Evolutionary conservation across 2,113 vertebrate species (phyloP).

Genomic region (Trematocara unimaculatum): DNA sequence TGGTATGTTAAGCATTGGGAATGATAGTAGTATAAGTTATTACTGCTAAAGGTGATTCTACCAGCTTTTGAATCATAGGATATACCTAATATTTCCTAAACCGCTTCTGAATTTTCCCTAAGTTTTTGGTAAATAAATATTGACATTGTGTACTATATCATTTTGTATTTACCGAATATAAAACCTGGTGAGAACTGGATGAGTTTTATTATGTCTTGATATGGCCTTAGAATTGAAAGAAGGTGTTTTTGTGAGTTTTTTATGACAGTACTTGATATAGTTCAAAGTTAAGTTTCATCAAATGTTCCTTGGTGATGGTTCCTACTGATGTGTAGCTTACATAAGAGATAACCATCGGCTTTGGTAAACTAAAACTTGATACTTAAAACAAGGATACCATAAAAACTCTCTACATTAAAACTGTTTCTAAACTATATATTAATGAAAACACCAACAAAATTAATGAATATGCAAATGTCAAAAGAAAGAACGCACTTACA

Average conservation of each 20-base stretch:
- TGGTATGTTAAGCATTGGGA: not conserved
- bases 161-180: not conserved
- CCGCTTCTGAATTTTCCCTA: fast-evolving
- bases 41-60: not conserved
- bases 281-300: not conserved
- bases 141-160: not conserved
- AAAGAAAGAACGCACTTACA: not conserved
- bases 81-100: not conserved
- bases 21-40: not conserved
- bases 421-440: not conserved
- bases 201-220: not conserved
- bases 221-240: not conserved
- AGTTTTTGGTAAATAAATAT: not conserved
- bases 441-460: not conserved
- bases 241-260: not conserved
- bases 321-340: not conserved
- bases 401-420: not conserved
- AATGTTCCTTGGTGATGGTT: not conserved
- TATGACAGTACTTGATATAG: not conserved
- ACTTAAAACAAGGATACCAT: not conserved
- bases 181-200: not conserved
- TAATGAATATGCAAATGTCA: not conserved
- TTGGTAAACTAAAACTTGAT: not conserved
- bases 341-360: not conserved
- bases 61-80: not conserved